Conservation (phyloP, 2,113 vertebrate genomes). For the Alligator mississippiensis region DNA sequence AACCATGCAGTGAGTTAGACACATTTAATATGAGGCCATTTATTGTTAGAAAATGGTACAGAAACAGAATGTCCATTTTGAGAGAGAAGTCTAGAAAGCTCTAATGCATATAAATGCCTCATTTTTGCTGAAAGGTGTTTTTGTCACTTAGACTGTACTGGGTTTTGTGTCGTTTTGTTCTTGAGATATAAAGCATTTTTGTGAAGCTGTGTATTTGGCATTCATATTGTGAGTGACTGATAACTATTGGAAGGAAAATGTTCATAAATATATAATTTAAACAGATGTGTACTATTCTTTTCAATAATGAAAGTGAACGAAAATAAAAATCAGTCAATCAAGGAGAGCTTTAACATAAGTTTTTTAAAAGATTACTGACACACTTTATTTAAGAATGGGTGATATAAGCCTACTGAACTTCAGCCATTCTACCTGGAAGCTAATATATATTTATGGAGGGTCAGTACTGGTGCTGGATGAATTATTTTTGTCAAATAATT, state of each 20-base stretch:
- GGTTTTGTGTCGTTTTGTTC: slow-evolving; percentile 28
- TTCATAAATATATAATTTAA: slow-evolving; percentile 58
- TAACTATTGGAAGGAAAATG: slow-evolving; percentile 29
- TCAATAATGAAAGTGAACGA: slow-evolving; percentile 38
- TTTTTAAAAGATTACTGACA: slow-evolving; percentile 57
- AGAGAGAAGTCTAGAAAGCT: slow-evolving; percentile 19
- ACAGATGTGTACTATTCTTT: neutral
- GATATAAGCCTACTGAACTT: neutral
- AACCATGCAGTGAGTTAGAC: slow-evolving; percentile 23
- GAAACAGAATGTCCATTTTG: slow-evolving; percentile 14
- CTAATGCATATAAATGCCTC: slow-evolving; percentile 1
- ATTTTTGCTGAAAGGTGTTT: slow-evolving; percentile 17
- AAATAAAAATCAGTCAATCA: slow-evolving; percentile 34
- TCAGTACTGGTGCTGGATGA: neutral
- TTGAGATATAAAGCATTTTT: slow-evolving; percentile 23
- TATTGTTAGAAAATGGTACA: slow-evolving; percentile 24
- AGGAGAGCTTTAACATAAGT: slow-evolving; percentile 3
- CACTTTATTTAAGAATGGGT: slow-evolving; percentile 16
- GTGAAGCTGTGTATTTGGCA: slow-evolving; percentile 6
- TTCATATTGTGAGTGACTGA: slow-evolving; percentile 35
- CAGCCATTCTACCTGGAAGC: neutral
- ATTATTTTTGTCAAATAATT: neutral
- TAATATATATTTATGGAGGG: neutral
- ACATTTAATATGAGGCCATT: slow-evolving; percentile 20
- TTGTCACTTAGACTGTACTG: neutral